phyloP scores from a whole-genome alignment of 2,797 vertebrate genomes.

The Delichon dasypus region DNA sequence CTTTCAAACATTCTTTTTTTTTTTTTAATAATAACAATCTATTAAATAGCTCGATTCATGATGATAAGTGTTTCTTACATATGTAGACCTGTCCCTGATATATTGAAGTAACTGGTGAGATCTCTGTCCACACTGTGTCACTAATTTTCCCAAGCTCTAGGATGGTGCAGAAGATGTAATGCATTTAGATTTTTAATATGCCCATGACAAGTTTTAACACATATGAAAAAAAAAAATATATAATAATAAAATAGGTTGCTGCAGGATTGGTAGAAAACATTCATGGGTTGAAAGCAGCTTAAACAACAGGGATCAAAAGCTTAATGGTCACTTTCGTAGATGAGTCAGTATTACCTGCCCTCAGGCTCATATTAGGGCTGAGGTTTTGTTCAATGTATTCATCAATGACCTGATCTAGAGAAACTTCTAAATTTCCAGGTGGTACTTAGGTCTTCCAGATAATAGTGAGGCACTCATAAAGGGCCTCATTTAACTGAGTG shows the following conservation, averaged over 20 bases:
- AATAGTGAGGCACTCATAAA: not conserved
- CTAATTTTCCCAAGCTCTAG: not conserved
- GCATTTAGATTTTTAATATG: not conserved
- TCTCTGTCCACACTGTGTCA: not conserved
- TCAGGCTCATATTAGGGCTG: accelerated
- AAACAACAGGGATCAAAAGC: not conserved
- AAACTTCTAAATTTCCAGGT: not conserved
- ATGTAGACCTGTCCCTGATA: not conserved
- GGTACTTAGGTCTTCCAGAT: not conserved
- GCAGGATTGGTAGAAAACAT: not conserved
- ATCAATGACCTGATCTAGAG: not conserved
- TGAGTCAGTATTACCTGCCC: not conserved
- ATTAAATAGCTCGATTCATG: not conserved
- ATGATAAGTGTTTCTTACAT: not conserved
- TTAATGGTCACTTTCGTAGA: not conserved
- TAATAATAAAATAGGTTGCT: not conserved
- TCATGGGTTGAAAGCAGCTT: not conserved
- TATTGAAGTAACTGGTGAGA: not conserved
- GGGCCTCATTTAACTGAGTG: not conserved
- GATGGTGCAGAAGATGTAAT: not conserved
- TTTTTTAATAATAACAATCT: not conserved
- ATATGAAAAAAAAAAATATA: too few relatives aligned
- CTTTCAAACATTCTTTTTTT: not conserved
- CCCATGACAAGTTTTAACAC: not conserved
- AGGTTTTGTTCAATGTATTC: not conserved